Evolutionary conservation across 1,140 invertebrate genomes (phyloP), one percentile per base, ranked within the genome.

Genomic region (Apis florea): DNA sequence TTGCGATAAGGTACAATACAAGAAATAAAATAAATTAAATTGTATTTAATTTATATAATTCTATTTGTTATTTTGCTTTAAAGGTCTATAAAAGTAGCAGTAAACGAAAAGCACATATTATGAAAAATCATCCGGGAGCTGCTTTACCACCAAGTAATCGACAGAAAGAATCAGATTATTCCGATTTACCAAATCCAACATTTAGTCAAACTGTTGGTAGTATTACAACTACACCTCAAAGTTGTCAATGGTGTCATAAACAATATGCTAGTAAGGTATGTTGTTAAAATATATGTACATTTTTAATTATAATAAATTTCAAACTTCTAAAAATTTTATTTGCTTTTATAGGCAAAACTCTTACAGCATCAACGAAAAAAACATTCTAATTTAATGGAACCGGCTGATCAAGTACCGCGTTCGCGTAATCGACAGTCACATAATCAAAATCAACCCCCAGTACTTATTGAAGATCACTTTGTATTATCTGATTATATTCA

Each of bases 81-180:
- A 84, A 95, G 94, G 95, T 97, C 63, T 98, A 98, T 91, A 97
- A 97, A 92, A 97, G 96, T 82, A 97, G 96, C 90, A 96, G 96
- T 4, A 98, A 98, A 90, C 94, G 97, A 70, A 98, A 98, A 93
- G 95, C 95, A 19, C 97, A 98, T 90, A 97, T 98, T 82, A 92
- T 97, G 85, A 97, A 98, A 93, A 96, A 96, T 92, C 97, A 98
- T 95, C 97, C 97, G 4, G 97, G 97, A 31, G 94, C 95, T 59
- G 95, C 95, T 83, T 92, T 97, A 53, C 96, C 97, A 15, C 93
- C 95, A 49, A 95, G 94, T 76, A 95, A 95, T 84, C 89, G 95
- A 75, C 93, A 94, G 69, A 94, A 94, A 72, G 94, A 94, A 86
- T 93, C 91, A 0, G 93, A 94, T 71, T 92, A 94, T 63, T 91